phyloP scores from a whole-genome alignment of 2,113 vertebrate species.

The Cyrtonyx montezumae region DNA sequence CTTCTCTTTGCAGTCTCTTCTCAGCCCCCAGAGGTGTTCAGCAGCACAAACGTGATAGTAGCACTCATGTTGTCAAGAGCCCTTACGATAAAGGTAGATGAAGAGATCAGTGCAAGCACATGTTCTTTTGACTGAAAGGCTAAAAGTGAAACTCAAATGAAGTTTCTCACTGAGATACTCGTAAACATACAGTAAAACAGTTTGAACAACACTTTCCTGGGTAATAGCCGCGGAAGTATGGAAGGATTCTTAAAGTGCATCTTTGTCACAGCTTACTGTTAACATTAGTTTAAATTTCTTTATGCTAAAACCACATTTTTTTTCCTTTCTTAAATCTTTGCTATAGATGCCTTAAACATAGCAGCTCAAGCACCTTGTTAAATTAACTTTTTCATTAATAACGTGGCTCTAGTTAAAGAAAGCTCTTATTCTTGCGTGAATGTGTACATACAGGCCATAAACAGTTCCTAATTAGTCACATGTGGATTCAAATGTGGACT shows the following conservation, averaged over 20 bases:
- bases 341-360: neutral
- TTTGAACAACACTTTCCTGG: neutral
- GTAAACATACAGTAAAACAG: neutral
- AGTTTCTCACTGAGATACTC: neutral
- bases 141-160: neutral
- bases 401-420: constrained; percentile 27
- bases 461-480: constrained; percentile 85
- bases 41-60: neutral
- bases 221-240: fast-evolving
- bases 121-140: neutral
- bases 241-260: neutral
- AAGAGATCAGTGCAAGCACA: neutral
- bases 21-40: neutral
- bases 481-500: constrained; percentile 77
- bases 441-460: constrained; percentile 74
- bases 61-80: constrained; percentile 1
- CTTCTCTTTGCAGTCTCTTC: constrained; percentile 12
- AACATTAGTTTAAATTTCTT: neutral
- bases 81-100: neutral
- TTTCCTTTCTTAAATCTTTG: neutral
- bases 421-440: constrained; percentile 63
- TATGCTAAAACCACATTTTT: neutral
- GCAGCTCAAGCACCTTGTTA: constrained; percentile 59
- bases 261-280: neutral
- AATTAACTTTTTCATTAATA: constrained; percentile 78